These are phyloP conservation scores for Therioaphis trifolii DNA, from an alignment of 2,888 invertebrate species.

Conservation along the genomic window DNA sequence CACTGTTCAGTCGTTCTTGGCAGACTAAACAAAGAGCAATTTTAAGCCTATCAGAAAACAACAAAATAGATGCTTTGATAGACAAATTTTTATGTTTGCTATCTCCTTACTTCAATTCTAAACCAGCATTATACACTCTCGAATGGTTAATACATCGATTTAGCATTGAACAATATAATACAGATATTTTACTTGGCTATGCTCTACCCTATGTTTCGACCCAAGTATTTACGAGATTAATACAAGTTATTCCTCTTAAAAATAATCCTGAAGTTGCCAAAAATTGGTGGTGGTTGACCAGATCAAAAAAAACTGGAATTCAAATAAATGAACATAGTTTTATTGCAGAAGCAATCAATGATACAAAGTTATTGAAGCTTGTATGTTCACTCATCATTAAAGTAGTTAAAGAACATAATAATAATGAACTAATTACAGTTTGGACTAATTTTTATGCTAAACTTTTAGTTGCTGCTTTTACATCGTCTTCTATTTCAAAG, in stretches of 20 bases:
- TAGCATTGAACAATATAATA: slow-evolving; percentile 89
- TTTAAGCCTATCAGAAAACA: slow-evolving; percentile 77
- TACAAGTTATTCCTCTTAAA: slow-evolving; percentile 81
- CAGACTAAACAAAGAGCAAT: slow-evolving; percentile 85
- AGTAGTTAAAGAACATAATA: slow-evolving; percentile 71
- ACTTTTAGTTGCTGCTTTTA: slow-evolving; percentile 54
- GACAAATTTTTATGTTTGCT: slow-evolving; percentile 82
- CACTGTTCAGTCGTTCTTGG: slow-evolving; percentile 82
- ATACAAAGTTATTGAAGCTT: slow-evolving; percentile 75
- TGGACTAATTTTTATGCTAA: slow-evolving; percentile 62
- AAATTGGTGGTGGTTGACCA: slow-evolving; percentile 81
- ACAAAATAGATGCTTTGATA: slow-evolving; percentile 80
- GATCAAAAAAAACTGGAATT: slow-evolving; percentile 80
- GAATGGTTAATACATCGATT: slow-evolving; percentile 95
- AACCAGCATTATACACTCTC: slow-evolving; percentile 86
- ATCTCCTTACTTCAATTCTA: slow-evolving; percentile 89
- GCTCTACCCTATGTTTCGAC: slow-evolving; percentile 95
- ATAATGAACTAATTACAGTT: slow-evolving; percentile 20
- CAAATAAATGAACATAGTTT: slow-evolving; percentile 79
- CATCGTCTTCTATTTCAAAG: slow-evolving; percentile 50
- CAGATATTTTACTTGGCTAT: slow-evolving; percentile 81
- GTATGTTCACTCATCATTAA: slow-evolving; percentile 73
- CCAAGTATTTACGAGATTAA: slow-evolving; percentile 82
- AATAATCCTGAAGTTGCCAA: slow-evolving; percentile 70
- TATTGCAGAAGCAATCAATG: slow-evolving; percentile 78